These are phyloP conservation scores for Channa maculata DNA, from an alignment of 2,113 vertebrate genomes.

Conservation along the genomic window DNA sequence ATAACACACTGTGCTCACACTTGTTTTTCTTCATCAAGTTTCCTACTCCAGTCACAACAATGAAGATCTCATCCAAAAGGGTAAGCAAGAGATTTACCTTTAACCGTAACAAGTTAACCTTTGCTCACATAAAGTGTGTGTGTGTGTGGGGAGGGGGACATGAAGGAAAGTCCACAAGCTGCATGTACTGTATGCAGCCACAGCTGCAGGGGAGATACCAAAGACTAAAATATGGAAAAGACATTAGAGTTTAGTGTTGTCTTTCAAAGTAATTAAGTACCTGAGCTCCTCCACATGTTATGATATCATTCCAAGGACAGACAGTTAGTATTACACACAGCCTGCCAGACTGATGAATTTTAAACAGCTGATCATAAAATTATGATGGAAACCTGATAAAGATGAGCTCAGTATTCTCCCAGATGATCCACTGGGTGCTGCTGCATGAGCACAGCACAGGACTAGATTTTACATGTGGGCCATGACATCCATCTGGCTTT, in stretches of 20 bases:
- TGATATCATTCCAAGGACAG: constrained; percentile 45
- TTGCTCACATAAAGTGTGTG: neutral
- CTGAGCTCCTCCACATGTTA: constrained; percentile 25
- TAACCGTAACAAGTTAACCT: neutral
- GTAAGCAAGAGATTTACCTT: constrained; percentile 80
- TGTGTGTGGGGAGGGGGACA: neutral
- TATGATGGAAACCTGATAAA: constrained; percentile 41
- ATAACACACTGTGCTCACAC: constrained; percentile 4
- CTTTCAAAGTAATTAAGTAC: constrained; percentile 60
- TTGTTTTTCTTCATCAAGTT: constrained; percentile 81
- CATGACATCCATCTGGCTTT: constrained; percentile 20
- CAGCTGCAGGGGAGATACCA: constrained; percentile 34
- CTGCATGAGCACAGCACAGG: constrained; percentile 15
- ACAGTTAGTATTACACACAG: constrained; percentile 46
- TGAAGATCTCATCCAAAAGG: constrained; percentile 98
- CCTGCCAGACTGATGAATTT: constrained; percentile 56
- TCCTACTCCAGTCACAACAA: constrained; percentile 91
- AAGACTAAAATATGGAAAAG: constrained; percentile 54
- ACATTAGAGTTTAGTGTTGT: constrained; percentile 43
- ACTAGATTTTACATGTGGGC: constrained; percentile 11
- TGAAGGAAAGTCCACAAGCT: constrained; percentile 34
- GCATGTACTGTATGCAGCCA: constrained; percentile 11
- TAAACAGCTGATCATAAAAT: constrained; percentile 66
- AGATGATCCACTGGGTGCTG: constrained; percentile 30
- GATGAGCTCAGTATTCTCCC: constrained; percentile 49